Percentiles rank a stretch among this genome's conserved stretches.
Conservation (phyloP, 2,113 vertebrate genomes). For the Leucopsar rothschildi region DNA sequence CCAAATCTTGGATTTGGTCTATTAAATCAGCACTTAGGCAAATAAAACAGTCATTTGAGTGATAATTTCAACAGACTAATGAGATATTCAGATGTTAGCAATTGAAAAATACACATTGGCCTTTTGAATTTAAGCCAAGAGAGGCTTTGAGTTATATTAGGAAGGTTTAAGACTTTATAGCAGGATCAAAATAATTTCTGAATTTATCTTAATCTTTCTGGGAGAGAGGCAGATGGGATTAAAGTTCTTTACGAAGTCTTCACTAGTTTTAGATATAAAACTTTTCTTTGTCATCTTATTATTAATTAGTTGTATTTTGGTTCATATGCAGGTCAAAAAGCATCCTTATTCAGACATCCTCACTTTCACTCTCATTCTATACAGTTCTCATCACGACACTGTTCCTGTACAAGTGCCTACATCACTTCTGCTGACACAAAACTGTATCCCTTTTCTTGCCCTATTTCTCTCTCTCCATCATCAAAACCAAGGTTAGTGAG, state of each 20-base stretch:
- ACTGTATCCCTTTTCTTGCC: not conserved
- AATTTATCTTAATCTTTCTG: not conserved
- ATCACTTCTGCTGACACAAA: not conserved
- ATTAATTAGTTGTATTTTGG: not conserved
- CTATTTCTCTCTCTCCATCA: not conserved
- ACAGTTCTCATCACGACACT: not conserved
- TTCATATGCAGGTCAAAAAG: not conserved
- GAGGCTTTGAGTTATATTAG: not conserved
- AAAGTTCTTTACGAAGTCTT: not conserved
- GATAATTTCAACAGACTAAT: constrained; percentile 45
- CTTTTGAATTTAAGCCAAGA: constrained; percentile 42
- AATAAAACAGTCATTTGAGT: constrained; percentile 25
- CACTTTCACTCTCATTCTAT: not conserved
- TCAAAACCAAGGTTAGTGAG: not conserved
- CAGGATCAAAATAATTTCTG: not conserved
- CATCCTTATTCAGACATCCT: not conserved
- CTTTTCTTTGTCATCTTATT: not conserved
- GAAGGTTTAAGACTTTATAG: not conserved
- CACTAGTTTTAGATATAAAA: not conserved
- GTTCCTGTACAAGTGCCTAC: not conserved
- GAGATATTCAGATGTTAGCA: constrained; percentile 9
- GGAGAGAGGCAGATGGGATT: not conserved
- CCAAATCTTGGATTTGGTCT: constrained; percentile 19
- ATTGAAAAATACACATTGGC: constrained; percentile 7
- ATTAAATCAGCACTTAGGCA: constrained; percentile 32